These are phyloP conservation scores for Aelia acuminata DNA, from an alignment of 2,888 invertebrate genomes.

Conservation along the genomic window DNA sequence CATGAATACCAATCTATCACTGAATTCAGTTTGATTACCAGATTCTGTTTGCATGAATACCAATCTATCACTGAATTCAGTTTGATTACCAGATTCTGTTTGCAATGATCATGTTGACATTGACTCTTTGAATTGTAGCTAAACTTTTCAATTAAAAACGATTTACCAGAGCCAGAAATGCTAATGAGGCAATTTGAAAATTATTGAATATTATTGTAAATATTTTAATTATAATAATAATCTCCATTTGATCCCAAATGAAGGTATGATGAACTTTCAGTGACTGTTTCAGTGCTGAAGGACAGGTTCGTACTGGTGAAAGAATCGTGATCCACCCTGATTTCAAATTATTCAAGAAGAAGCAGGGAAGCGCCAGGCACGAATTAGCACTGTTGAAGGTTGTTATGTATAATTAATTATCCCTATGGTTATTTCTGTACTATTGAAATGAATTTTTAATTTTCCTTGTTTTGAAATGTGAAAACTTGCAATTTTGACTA, in stretches of 20 bases:
- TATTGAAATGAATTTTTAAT: background rate
- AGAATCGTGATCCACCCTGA: background rate
- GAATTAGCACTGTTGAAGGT: slow-evolving; percentile 43
- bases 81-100: too few relatives aligned
- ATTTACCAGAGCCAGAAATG: too few relatives aligned
- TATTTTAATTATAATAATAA: too few relatives aligned
- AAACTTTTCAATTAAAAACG: too few relatives aligned
- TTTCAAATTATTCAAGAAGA: background rate
- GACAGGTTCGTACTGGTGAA: background rate
- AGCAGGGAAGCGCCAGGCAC: background rate
- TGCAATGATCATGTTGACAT: too few relatives aligned
- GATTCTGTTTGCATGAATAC: too few relatives aligned
- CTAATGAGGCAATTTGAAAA: too few relatives aligned
- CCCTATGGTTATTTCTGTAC: background rate
- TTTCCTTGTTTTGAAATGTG: background rate
- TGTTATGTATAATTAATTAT: background rate
- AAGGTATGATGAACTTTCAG: slow-evolving; percentile 9
- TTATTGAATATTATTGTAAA: background rate
- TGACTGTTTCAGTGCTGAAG: background rate
- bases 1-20: too few relatives aligned
- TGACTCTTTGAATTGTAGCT: too few relatives aligned
- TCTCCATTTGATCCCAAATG: too few relatives aligned
- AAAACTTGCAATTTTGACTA: background rate
- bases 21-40: too few relatives aligned
- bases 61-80: too few relatives aligned